phyloP scores from a whole-genome alignment of 1,140 invertebrate species.

The Elymnias hypermnestra region DNA sequence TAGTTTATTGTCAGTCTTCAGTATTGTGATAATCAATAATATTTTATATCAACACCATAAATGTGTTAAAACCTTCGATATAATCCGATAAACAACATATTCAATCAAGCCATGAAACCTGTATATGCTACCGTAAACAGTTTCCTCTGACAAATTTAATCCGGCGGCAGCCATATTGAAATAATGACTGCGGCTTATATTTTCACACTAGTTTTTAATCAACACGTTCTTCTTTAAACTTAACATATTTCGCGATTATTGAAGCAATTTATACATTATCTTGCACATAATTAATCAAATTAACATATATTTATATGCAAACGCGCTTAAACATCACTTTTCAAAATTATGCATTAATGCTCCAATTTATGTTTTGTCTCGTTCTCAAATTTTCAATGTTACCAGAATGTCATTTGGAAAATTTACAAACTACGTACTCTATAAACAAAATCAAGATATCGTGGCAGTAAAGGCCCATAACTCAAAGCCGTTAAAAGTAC shows the following conservation, averaged over 20 bases:
- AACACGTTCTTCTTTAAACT: constrained; percentile 13
- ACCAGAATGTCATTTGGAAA: too few species aligned
- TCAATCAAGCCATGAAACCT: constrained; percentile 12
- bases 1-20: constrained; percentile 12
- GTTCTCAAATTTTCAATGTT: neutral
- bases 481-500: too few species aligned
- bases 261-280: constrained; percentile 2
- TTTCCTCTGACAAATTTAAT: constrained; percentile 37
- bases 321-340: constrained; percentile 2
- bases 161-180: constrained; percentile 53
- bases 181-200: constrained; percentile 10
- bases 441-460: too few species aligned
- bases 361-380: constrained; percentile 11
- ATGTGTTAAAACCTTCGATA: constrained; percentile 3
- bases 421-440: too few species aligned
- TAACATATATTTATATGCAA: constrained; percentile 9
- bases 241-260: neutral
- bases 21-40: constrained; percentile 8
- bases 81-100: constrained; percentile 3
- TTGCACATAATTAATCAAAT: neutral
- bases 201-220: constrained; percentile 14
- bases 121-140: constrained; percentile 40
- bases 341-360: constrained; percentile 10
- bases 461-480: too few species aligned
- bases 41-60: constrained; percentile 1